Percentiles rank a stretch among this genome's conserved stretches.
These are phyloP conservation scores for Centroberyx gerrardi DNA, from an alignment of 2,797 vertebrate genomes.

Conservation along the genomic window DNA sequence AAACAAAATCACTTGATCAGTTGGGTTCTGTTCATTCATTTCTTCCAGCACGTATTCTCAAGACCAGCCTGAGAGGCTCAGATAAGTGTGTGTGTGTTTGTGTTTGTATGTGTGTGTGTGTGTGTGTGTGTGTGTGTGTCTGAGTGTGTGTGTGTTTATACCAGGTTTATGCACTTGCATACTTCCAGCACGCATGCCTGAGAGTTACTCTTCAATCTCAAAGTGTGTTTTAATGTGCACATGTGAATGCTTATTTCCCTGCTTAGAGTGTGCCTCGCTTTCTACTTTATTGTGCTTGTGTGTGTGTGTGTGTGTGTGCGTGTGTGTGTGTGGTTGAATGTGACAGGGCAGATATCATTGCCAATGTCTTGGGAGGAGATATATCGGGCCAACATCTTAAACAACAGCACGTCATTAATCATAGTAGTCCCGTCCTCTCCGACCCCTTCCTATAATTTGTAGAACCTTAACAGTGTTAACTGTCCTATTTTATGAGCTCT, in stretches of 20 bases:
- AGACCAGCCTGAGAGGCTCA: background rate
- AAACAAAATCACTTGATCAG: conserved; percentile 27
- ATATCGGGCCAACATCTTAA: conserved; percentile 58
- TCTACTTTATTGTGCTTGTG: background rate
- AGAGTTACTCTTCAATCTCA: background rate
- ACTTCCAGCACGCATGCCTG: background rate
- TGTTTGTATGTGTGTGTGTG: background rate
- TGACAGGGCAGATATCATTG: conserved; percentile 20
- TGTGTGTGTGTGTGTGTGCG: conserved; percentile 27
- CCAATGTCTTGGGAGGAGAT: conserved; percentile 42
- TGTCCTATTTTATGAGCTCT: conserved; percentile 74
- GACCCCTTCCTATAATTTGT: conserved; percentile 68
- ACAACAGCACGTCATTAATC: conserved; percentile 62
- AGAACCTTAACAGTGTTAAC: conserved; percentile 70
- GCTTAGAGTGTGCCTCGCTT: background rate
- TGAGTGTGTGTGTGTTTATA: too few relatives aligned
- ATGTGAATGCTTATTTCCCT: conserved; percentile 7
- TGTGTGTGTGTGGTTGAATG: conserved; percentile 15
- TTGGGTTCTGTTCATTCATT: conserved; percentile 2
- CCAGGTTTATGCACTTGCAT: background rate
- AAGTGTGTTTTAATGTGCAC: conserved; percentile 7
- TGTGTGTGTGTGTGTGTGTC: background rate
- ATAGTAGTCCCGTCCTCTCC: conserved; percentile 46
- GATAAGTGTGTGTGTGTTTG: conserved; percentile 2
- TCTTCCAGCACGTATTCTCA: conserved; percentile 4